phyloP scores from a whole-genome alignment of 2,113 vertebrate species.

The Emydocephalus ijimae region DNA sequence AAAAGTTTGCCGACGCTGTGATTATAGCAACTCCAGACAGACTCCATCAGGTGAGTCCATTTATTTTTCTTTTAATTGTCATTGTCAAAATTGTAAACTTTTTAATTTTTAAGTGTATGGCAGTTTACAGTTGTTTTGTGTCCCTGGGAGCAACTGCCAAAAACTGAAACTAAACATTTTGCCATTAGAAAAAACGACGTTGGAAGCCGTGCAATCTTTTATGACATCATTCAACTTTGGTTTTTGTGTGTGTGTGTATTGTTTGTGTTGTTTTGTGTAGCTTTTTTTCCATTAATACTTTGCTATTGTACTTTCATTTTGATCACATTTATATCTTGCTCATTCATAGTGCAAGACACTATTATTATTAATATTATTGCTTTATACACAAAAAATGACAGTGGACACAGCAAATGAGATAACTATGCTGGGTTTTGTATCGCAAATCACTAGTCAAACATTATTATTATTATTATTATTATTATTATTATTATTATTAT shows the following conservation, averaged over 20 bases:
- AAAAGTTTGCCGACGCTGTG: conserved; percentile 81
- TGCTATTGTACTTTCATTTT: no score
- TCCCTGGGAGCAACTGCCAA: not conserved
- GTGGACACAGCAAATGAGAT: no score
- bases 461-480: no score
- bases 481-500: no score
- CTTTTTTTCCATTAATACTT: not conserved
- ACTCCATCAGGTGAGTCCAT: conserved; percentile 73
- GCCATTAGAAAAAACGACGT: not conserved
- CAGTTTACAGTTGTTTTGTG: not conserved
- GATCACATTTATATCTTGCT: no score
- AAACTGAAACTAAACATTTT: not conserved
- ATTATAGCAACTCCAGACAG: conserved; percentile 79
- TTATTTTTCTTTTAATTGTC: not conserved
- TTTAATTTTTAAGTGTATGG: not conserved
- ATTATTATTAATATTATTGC: no score
- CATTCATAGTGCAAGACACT: not conserved
- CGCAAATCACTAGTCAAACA: no score
- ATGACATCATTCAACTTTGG: not conserved
- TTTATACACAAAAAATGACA: no score
- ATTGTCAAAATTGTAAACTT: not conserved
- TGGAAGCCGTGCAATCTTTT: not conserved
- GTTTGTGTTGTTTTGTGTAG: not conserved
- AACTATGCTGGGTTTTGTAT: no score
- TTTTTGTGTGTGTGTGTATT: no score